phyloP scores from a whole-genome alignment of 2,888 invertebrate species.

The Mesorhabditis spiculigera region DNA sequence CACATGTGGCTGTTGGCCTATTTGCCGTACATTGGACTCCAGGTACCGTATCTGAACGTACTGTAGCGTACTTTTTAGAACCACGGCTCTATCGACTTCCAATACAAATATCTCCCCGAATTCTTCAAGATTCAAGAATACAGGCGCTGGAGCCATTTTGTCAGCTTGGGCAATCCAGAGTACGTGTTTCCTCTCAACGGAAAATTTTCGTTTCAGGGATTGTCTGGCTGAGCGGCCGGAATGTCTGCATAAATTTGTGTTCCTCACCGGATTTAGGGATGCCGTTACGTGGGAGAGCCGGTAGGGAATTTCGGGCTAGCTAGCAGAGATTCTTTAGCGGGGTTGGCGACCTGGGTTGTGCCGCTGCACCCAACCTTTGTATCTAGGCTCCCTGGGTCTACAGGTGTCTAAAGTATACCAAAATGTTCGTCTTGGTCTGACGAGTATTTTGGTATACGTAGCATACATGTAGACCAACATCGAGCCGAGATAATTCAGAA shows the following conservation, averaged over 20 bases:
- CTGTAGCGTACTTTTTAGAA: constrained; percentile 25
- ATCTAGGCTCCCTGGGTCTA: not conserved
- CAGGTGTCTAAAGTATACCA: not conserved
- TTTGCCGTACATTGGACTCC: constrained; percentile 54
- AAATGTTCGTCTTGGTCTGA: no score
- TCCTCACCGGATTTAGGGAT: constrained; percentile 56
- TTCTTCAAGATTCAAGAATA: constrained; percentile 53
- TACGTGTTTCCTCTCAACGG: constrained; percentile 19
- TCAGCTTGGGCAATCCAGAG: constrained; percentile 49
- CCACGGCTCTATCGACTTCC: constrained; percentile 55
- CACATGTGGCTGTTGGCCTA: constrained; percentile 57
- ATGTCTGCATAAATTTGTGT: constrained; percentile 56
- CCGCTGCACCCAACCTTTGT: no score
- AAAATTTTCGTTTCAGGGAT: constrained; percentile 40
- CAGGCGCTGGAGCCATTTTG: constrained; percentile 55
- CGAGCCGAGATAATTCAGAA: no score
- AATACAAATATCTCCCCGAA: constrained; percentile 55
- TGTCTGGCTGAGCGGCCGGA: constrained; percentile 48
- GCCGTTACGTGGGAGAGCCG: constrained; percentile 50
- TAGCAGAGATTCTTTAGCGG: not conserved
- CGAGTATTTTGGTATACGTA: no score
- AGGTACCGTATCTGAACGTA: constrained; percentile 19
- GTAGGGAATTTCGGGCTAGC: not conserved
- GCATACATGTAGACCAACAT: no score
- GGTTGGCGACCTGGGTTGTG: no score